phyloP scores from a whole-genome alignment of 92 coral and sea anemone genomes.

The Zoanthus solanderi region DNA sequence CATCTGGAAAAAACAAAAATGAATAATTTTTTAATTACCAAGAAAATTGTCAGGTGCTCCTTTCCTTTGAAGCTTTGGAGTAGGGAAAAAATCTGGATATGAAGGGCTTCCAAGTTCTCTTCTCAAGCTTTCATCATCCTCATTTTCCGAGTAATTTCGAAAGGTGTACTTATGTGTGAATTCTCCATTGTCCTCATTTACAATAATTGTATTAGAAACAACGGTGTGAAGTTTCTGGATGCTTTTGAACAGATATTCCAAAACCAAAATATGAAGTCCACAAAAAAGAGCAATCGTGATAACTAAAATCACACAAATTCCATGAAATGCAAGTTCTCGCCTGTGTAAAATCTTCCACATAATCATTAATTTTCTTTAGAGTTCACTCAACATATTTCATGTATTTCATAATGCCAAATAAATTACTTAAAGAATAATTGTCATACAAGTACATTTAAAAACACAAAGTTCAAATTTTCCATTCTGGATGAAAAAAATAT shows the following conservation, averaged over 20 bases:
- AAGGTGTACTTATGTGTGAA: not conserved
- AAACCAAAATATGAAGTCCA: constrained; percentile 10
- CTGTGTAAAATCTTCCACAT: constrained; percentile 18
- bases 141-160: not conserved
- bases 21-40: constrained; percentile 55
- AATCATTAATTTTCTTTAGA: too few relatives aligned
- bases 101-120: constrained; percentile 66
- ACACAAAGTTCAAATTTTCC: too few relatives aligned
- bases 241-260: not conserved
- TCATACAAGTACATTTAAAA: too few relatives aligned
- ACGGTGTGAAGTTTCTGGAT: constrained; percentile 13
- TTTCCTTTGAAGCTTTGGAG: constrained; percentile 65
- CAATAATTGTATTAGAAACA: not conserved
- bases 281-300: not conserved
- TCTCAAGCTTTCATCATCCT: constrained; percentile 48
- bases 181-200: not conserved
- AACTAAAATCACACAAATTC: not conserved
- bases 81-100: constrained; percentile 71
- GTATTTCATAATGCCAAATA: too few relatives aligned
- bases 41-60: constrained; percentile 64
- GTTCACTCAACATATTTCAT: too few relatives aligned
- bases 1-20: not conserved
- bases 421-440: too few relatives aligned
- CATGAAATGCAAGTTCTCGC: not conserved
- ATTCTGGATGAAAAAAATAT: too few relatives aligned